Evolutionary conservation across 1,140 invertebrate species (phyloP).

Genomic region (Drosophila bifasciata): DNA sequence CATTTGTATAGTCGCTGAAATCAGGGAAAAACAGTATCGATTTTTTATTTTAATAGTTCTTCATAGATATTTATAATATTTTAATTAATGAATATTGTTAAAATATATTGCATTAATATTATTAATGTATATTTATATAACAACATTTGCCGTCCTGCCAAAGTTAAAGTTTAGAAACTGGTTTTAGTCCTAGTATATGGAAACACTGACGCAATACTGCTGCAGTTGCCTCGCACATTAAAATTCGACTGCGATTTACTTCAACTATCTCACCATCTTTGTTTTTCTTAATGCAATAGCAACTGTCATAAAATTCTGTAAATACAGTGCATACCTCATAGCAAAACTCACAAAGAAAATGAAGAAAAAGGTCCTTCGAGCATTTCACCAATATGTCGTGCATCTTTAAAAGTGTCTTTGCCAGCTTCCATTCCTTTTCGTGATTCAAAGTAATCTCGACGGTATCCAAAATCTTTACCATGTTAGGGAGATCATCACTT

Average conservation of each 20-base stretch:
- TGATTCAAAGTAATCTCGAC: slow-evolving; percentile 88
- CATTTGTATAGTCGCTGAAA: too few species aligned
- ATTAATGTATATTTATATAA: too few species aligned
- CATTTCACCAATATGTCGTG: slow-evolving; percentile 95
- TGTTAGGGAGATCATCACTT: slow-evolving; percentile 86
- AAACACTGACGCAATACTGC: slow-evolving; percentile 94
- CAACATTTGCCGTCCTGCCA: too few species aligned
- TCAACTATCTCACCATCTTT: slow-evolving; percentile 90
- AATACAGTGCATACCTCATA: slow-evolving; percentile 97
- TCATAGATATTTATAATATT: too few species aligned
- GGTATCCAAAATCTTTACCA: slow-evolving; percentile 85
- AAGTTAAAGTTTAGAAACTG: slow-evolving; percentile 94
- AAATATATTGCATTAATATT: too few species aligned
- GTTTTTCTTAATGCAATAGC: slow-evolving; percentile 98
- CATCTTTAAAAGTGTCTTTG: slow-evolving; percentile 93
- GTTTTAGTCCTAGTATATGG: slow-evolving; percentile 95
- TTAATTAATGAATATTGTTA: too few species aligned
- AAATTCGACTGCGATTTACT: slow-evolving; percentile 93
- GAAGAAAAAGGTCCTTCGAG: slow-evolving; percentile 93
- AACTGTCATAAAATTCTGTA: slow-evolving; percentile 98
- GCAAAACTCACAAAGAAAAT: slow-evolving; percentile 97
- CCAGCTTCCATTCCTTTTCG: slow-evolving; percentile 97
- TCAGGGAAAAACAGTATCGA: too few species aligned
- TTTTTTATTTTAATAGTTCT: too few species aligned
- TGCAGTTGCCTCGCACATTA: slow-evolving; percentile 97